Percentiles rank a stretch among this genome's conserved stretches.
Evolutionary conservation across 2,797 vertebrate genomes (phyloP).

Genomic region (Eulemur rubriventer): DNA sequence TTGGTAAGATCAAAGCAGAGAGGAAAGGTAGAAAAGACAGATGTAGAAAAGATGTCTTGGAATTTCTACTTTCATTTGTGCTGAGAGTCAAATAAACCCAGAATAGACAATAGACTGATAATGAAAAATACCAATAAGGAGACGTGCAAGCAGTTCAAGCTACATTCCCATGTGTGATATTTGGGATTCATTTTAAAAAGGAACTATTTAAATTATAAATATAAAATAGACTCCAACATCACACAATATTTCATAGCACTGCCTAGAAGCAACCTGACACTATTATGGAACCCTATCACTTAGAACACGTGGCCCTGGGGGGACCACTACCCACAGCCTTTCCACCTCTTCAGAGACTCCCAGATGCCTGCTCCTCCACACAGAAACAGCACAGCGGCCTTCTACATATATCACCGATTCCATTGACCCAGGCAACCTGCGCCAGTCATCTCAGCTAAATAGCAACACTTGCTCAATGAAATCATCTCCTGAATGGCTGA

Average conservation of each 20-base stretch:
- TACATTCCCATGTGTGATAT: background rate
- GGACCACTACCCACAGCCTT: background rate
- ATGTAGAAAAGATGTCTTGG: background rate
- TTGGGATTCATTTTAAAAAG: slow-evolving; percentile 8
- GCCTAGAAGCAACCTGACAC: background rate
- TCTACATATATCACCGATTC: background rate
- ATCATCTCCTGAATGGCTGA: background rate
- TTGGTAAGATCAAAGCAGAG: background rate
- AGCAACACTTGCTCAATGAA: background rate
- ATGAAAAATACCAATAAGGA: background rate
- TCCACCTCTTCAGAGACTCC: background rate
- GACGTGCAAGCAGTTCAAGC: background rate
- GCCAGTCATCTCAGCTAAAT: background rate
- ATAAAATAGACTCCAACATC: background rate
- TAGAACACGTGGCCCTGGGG: background rate
- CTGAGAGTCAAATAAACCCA: slow-evolving; percentile 13
- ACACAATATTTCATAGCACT: slow-evolving; percentile 6
- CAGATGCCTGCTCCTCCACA: background rate
- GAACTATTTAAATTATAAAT: slow-evolving; percentile 29
- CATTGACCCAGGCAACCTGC: background rate
- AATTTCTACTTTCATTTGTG: slow-evolving; percentile 30
- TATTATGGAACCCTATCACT: slow-evolving; percentile 12
- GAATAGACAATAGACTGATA: background rate
- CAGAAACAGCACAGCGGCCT: background rate
- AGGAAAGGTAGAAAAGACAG: background rate